A percentile compares a stretch with the other conserved stretches of the same genome.
Evolutionary conservation across 1,140 invertebrate genomes (phyloP).

Genomic region (Meteorus sp.): DNA sequence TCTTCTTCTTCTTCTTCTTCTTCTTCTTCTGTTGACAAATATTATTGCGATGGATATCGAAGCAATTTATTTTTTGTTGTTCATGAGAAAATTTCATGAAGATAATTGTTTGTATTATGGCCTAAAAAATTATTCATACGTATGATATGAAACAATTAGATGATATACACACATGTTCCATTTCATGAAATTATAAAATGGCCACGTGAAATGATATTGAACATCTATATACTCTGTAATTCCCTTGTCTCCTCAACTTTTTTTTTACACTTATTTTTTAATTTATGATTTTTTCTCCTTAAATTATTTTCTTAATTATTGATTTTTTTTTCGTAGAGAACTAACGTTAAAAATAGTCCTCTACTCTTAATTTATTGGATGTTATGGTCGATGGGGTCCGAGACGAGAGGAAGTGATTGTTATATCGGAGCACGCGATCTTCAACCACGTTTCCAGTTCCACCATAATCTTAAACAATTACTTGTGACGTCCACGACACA

Average conservation of each 20-base stretch:
- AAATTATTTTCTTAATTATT: no score
- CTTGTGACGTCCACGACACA: neutral
- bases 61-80: neutral
- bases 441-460: neutral
- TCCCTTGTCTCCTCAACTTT: neutral
- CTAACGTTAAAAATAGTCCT: neutral
- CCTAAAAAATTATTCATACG: no score
- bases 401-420: no score
- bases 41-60: no score
- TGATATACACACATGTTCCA: no score
- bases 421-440: conserved; percentile 2
- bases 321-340: neutral
- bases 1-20: no score
- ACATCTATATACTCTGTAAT: conserved; percentile 21
- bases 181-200: neutral
- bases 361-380: neutral
- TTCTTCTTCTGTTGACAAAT: no score
- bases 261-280: no score
- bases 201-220: conserved; percentile 7
- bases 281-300: no score
- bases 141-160: no score
- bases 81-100: neutral
- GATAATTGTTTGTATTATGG: no score
- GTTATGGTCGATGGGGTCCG: no score
- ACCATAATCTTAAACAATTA: neutral